A percentile compares a stretch with the other conserved stretches of the same genome.
Evolutionary conservation across 2,888 invertebrate genomes (phyloP).

Genomic region (Adelognathus sp.): DNA sequence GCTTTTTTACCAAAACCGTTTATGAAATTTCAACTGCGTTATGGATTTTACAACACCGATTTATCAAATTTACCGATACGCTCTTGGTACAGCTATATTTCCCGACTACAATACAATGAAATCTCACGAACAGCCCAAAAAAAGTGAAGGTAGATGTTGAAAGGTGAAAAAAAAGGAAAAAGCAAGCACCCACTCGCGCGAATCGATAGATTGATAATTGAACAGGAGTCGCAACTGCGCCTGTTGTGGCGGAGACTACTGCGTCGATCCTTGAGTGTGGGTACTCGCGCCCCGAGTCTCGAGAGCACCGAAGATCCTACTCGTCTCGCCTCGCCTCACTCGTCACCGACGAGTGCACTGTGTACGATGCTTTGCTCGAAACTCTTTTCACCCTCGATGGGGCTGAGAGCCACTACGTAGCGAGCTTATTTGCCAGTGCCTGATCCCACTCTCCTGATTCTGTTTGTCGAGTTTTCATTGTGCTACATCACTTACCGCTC

Average conservation of each 20-base stretch:
- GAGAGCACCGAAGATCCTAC: not conserved
- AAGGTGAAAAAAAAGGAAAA: not conserved
- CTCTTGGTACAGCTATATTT: no score
- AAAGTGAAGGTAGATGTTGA: no score
- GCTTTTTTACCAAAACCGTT: no score
- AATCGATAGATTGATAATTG: slow-evolving; percentile 19
- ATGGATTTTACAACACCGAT: no score
- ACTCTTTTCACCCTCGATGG: slow-evolving; percentile 31
- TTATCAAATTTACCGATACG: no score
- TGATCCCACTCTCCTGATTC: slow-evolving; percentile 10
- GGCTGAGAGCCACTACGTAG: slow-evolving; percentile 1
- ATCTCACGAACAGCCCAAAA: no score
- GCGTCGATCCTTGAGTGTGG: not conserved
- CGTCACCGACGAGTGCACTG: slow-evolving; percentile 28
- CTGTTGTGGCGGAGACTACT: not conserved
- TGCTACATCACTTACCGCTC: not conserved
- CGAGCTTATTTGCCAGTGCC: slow-evolving; percentile 14
- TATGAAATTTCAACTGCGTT: no score
- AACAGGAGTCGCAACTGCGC: not conserved
- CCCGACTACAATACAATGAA: no score
- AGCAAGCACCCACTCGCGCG: not conserved
- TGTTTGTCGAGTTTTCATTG: slow-evolving; percentile 10
- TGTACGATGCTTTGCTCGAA: slow-evolving; percentile 31
- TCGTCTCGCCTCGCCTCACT: slow-evolving; percentile 1
- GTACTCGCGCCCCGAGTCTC: slow-evolving; percentile 5